These are phyloP conservation scores for Actinernus sp. DNA, from an alignment of 92 coral and sea anemone species.

Conservation along the genomic window DNA sequence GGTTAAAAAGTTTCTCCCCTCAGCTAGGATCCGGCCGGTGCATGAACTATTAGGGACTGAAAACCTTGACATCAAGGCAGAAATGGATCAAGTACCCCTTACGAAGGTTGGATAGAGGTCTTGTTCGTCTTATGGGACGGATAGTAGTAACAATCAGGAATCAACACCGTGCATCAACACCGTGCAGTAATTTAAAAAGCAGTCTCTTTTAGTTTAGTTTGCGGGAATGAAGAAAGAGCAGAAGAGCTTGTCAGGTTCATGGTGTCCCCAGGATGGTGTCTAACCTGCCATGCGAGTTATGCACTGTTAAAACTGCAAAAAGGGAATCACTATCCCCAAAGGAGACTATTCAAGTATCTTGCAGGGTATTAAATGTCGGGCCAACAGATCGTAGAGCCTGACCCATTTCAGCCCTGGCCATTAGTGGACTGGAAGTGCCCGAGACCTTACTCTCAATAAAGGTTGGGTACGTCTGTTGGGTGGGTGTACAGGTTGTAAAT, in stretches of 20 bases:
- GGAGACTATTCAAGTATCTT: conserved; percentile 1
- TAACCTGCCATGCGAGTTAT: conserved; percentile 16
- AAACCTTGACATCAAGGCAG: too few relatives aligned
- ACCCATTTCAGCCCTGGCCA: conserved; percentile 37
- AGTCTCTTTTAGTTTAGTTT: neutral
- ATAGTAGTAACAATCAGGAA: too few relatives aligned
- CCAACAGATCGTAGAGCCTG: conserved; percentile 44
- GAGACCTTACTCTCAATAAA: conserved; percentile 12
- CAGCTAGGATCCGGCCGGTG: too few relatives aligned
- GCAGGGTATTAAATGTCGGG: conserved; percentile 40
- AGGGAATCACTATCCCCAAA: conserved; percentile 15
- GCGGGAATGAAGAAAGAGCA: neutral
- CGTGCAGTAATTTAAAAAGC: too few relatives aligned
- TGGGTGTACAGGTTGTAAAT: neutral
- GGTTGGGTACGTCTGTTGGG: neutral
- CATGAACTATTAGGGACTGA: too few relatives aligned
- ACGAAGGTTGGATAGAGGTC: too few relatives aligned
- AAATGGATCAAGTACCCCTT: too few relatives aligned
- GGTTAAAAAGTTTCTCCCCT: neutral
- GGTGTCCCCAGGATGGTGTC: too few relatives aligned
- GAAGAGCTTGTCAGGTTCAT: conserved; percentile 33
- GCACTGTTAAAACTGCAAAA: conserved; percentile 27
- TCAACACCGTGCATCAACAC: too few relatives aligned
- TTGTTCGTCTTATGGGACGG: too few relatives aligned
- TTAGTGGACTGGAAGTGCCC: conserved; percentile 12